phyloP scores from a whole-genome alignment of 30 jellyfish, hydroid and myxozoan species.

The Rhopilema esculentum region DNA sequence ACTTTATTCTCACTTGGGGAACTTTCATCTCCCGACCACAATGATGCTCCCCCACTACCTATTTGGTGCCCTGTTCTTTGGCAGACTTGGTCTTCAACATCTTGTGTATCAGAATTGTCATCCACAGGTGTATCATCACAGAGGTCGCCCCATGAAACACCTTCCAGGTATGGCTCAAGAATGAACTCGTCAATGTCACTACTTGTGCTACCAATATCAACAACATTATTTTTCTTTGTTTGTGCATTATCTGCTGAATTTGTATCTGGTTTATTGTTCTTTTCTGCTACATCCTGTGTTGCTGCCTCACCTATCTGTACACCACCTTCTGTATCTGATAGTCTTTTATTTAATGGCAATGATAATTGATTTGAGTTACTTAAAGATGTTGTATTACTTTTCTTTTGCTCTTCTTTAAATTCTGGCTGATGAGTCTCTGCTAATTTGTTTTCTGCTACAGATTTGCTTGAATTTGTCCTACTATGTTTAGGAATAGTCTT shows the following conservation, averaged over 20 bases:
- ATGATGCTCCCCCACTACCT: conserved; percentile 55
- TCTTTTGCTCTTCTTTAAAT: not conserved
- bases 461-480: not conserved
- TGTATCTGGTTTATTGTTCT: not conserved
- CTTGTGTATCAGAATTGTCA: not conserved
- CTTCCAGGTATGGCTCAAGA: conserved; percentile 43
- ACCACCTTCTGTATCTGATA: not conserved
- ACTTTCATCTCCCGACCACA: conserved; percentile 69
- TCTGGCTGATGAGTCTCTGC: not conserved
- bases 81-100: not conserved
- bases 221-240: not conserved
- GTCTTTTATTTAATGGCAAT: not conserved
- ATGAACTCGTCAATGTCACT: conserved; percentile 30
- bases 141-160: conserved; percentile 54
- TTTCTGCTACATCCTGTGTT: conserved; percentile 36
- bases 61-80: conserved; percentile 24
- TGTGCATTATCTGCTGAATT: not conserved
- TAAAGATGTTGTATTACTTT: not conserved
- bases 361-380: not conserved
- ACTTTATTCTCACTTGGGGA: conserved; percentile 3
- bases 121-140: conserved; percentile 35
- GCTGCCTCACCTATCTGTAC: not conserved
- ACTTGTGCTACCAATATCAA: not conserved
- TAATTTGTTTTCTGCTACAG: not conserved
- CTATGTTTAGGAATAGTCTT: not conserved